phyloP scores from a whole-genome alignment of 2,113 vertebrate genomes.

The Neolamprologus caudopunctatus region DNA sequence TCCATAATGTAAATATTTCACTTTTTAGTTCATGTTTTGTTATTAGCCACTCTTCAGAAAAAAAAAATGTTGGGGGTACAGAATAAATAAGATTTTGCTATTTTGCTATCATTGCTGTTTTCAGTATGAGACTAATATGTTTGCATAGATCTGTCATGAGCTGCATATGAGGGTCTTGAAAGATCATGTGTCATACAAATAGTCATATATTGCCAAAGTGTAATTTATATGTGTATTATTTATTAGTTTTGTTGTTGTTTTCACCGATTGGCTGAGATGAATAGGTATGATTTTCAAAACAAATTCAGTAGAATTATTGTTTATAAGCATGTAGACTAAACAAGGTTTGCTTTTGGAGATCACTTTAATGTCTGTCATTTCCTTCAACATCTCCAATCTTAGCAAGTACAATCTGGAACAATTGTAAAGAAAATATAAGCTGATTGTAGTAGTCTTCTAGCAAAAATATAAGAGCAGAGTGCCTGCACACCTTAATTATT shows the following conservation, averaged over 20 bases:
- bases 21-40: neutral
- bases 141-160: neutral
- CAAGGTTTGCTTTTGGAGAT: neutral
- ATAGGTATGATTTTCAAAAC: neutral
- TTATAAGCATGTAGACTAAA: neutral
- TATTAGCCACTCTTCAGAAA: neutral
- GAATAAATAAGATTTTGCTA: neutral
- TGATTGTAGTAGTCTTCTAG: neutral
- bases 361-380: neutral
- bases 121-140: neutral
- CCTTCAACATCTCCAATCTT: neutral
- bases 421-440: neutral
- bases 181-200: neutral
- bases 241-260: neutral
- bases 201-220: neutral
- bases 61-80: neutral
- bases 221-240: neutral
- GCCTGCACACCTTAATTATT: slow-evolving; percentile 32
- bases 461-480: neutral
- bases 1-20: neutral
- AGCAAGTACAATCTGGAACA: neutral
- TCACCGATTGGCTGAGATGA: neutral
- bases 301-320: neutral
- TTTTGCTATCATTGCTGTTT: neutral
- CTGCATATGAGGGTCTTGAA: neutral